phyloP scores from a whole-genome alignment of 2,888 invertebrate species.

The Lasioglossum marginatum region DNA sequence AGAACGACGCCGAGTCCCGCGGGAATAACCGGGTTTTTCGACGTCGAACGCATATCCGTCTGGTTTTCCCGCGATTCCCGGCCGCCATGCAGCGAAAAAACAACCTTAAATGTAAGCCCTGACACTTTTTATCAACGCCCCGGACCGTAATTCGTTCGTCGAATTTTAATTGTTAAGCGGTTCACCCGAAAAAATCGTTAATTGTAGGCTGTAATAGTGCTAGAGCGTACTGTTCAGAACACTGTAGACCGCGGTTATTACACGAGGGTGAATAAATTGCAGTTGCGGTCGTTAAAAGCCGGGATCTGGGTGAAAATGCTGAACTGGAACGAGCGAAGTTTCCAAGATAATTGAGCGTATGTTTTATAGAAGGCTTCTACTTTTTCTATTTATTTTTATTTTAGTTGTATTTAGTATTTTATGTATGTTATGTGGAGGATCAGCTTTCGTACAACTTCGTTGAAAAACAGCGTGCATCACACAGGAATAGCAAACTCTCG shows the following conservation, averaged over 20 bases:
- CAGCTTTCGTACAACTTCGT: background rate
- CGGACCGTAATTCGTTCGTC: background rate
- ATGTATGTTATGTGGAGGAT: background rate
- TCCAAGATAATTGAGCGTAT: background rate
- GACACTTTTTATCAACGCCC: background rate
- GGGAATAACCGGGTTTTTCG: conserved; percentile 47
- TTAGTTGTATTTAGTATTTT: background rate
- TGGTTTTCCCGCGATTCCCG: conserved; percentile 18
- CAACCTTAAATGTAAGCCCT: background rate
- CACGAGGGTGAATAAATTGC: background rate
- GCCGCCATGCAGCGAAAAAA: conserved; percentile 6
- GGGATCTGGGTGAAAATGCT: background rate
- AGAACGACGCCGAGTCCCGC: conserved; percentile 36
- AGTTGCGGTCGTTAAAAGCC: background rate
- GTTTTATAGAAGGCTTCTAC: background rate
- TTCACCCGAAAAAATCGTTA: background rate
- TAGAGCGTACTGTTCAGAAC: background rate
- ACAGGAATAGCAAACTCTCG: background rate
- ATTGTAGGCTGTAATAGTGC: background rate
- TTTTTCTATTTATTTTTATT: background rate
- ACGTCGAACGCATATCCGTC: conserved; percentile 21
- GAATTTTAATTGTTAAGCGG: background rate
- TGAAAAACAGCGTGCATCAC: background rate
- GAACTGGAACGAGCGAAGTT: background rate
- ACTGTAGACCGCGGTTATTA: background rate